A percentile compares a stretch with the other conserved stretches of the same genome.
Evolutionary conservation across 2,797 vertebrate species (phyloP).

Genomic region (Lagorchestes hirsutus): DNA sequence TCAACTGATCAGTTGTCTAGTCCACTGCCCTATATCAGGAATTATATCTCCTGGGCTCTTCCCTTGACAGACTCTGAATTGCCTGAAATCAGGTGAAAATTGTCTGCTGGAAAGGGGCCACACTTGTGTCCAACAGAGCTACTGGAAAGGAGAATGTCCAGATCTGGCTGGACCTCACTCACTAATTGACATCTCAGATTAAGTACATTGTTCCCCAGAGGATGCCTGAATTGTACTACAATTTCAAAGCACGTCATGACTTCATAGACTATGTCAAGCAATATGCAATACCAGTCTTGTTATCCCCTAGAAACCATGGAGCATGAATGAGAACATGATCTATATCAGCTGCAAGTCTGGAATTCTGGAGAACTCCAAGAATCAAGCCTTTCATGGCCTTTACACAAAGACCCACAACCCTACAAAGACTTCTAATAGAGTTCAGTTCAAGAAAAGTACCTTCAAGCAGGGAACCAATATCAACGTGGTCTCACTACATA

Average conservation of each 20-base stretch:
- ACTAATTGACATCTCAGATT: conserved; percentile 92
- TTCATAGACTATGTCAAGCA: conserved; percentile 94
- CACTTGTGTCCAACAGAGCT: conserved; percentile 93
- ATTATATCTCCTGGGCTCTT: conserved; percentile 94
- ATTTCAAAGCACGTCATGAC: conserved; percentile 92
- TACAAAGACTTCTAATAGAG: not conserved
- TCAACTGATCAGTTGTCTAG: conserved; percentile 94
- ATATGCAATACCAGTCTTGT: not conserved
- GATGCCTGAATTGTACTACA: conserved; percentile 95
- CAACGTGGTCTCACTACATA: not conserved
- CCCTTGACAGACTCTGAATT: conserved; percentile 95
- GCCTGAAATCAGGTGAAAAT: conserved; percentile 90
- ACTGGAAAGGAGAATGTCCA: conserved; percentile 99
- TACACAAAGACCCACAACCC: not conserved
- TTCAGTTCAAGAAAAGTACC: not conserved
- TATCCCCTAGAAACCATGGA: not conserved
- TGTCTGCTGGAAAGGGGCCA: conserved; percentile 89
- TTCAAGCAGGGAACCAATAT: not conserved
- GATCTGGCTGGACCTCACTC: conserved; percentile 96
- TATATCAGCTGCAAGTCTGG: not conserved
- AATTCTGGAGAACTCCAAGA: not conserved
- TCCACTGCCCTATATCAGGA: conserved; percentile 94
- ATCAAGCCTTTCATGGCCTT: not conserved
- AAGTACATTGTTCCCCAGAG: conserved; percentile 96
- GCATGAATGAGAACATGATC: not conserved